Conservation (phyloP, 2,113 vertebrate genomes). For the Verasper variegatus region DNA sequence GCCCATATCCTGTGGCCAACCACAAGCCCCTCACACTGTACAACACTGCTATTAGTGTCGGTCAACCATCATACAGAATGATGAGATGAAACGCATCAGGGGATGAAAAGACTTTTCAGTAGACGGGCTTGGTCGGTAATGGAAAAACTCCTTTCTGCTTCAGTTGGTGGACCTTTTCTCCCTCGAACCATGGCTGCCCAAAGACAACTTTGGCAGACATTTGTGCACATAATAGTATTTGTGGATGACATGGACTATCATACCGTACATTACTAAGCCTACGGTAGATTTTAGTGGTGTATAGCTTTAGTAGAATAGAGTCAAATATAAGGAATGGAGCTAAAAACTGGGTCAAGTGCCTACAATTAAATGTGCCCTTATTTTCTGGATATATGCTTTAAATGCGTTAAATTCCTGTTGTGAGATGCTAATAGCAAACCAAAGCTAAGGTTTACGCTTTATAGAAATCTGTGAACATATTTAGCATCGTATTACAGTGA, state of each 20-base stretch:
- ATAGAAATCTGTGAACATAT: too few relatives aligned
- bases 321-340: conserved; percentile 7
- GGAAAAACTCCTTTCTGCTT: conserved; percentile 47
- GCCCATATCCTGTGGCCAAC: conserved; percentile 66
- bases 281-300: neutral
- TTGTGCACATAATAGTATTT: conserved; percentile 32
- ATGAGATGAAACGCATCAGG: conserved; percentile 47
- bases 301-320: conserved; percentile 4
- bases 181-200: conserved; percentile 12
- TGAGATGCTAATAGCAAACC: neutral
- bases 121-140: conserved; percentile 43
- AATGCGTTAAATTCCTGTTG: neutral
- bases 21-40: conserved; percentile 45
- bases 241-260: conserved; percentile 20
- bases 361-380: neutral
- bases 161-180: conserved; percentile 33
- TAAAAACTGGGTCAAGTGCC: neutral
- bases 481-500: too few relatives aligned
- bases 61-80: conserved; percentile 52
- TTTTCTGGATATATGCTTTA: neutral
- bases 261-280: neutral
- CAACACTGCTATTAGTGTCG: conserved; percentile 53
- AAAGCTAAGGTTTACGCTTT: too few relatives aligned
- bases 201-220: conserved; percentile 35
- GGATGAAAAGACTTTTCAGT: conserved; percentile 46